These are phyloP conservation scores for Drosophila navojoa DNA, from an alignment of 1,140 invertebrate species.

Conservation along the genomic window DNA sequence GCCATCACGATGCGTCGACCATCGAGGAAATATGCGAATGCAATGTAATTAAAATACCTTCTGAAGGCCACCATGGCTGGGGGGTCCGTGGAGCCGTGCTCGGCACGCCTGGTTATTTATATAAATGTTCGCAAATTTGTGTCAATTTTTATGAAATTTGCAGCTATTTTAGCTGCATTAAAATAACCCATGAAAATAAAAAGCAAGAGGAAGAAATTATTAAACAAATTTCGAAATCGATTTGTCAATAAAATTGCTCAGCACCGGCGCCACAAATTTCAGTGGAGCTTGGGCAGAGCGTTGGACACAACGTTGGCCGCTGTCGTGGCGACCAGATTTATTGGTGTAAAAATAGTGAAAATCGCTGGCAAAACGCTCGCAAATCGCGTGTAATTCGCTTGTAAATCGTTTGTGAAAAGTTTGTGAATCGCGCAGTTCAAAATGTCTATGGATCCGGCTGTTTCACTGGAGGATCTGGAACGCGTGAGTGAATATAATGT, in stretches of 20 bases:
- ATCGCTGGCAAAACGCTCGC: conserved; percentile 10
- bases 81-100: conserved; percentile 48
- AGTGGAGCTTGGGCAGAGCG: conserved; percentile 75
- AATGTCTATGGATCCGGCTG: conserved; percentile 78
- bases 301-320: conserved; percentile 55
- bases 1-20: conserved; percentile 57
- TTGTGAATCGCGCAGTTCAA: conserved; percentile 7
- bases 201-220: conserved; percentile 21
- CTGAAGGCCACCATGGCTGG: conserved; percentile 62
- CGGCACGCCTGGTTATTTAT: conserved; percentile 71
- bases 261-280: conserved; percentile 65
- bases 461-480: conserved; percentile 76
- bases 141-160: conserved; percentile 72
- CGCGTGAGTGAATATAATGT: conserved; percentile 56
- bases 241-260: conserved; percentile 81
- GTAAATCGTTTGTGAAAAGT: background rate
- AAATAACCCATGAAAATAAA: conserved; percentile 16
- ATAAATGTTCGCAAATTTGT: conserved; percentile 66
- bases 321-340: conserved; percentile 21
- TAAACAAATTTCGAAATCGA: conserved; percentile 72
- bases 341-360: conserved; percentile 15
- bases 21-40: conserved; percentile 47
- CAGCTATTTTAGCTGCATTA: conserved; percentile 38
- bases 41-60: conserved; percentile 76
- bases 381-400: conserved; percentile 1